Conservation (phyloP, 2,113 vertebrate genomes). For the Hippocampus barbouri region DNA sequence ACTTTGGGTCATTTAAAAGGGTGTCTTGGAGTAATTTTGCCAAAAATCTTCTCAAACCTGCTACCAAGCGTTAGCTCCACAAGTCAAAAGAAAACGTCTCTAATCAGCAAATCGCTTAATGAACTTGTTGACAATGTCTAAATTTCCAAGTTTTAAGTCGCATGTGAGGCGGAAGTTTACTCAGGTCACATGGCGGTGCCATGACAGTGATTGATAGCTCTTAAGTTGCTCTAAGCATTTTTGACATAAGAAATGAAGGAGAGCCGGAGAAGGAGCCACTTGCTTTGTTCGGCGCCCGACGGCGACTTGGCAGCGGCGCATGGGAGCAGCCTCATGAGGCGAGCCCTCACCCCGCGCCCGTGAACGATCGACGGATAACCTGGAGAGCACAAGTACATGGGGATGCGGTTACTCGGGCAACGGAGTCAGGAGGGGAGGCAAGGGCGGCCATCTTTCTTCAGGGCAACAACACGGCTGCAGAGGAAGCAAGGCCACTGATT, state of each 20-base stretch:
- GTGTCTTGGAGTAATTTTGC: too few species aligned
- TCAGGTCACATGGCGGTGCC: too few species aligned
- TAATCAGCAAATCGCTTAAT: too few species aligned
- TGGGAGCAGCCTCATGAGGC: constrained; percentile 88
- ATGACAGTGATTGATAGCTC: too few species aligned
- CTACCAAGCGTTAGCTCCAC: too few species aligned
- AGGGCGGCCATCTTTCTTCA: constrained; percentile 32
- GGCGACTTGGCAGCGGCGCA: constrained; percentile 84
- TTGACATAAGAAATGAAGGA: constrained; percentile 36
- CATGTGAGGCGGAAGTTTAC: too few species aligned
- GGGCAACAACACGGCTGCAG: constrained; percentile 45
- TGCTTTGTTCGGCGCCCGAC: constrained; percentile 88
- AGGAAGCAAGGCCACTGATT: neutral
- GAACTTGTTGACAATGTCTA: too few species aligned
- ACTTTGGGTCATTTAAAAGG: too few species aligned
- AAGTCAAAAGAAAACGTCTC: too few species aligned
- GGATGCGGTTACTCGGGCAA: constrained; percentile 52
- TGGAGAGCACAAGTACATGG: constrained; percentile 77
- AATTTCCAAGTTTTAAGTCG: too few species aligned
- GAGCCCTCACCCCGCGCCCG: constrained; percentile 86
- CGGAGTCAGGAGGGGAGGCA: constrained; percentile 1
- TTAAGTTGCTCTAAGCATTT: too few species aligned
- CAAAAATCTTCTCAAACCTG: too few species aligned
- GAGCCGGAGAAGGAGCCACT: constrained; percentile 61
- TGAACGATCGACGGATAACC: constrained; percentile 84